Conservation (phyloP, 2,113 vertebrate genomes). For the Collichthys lucidus region DNA sequence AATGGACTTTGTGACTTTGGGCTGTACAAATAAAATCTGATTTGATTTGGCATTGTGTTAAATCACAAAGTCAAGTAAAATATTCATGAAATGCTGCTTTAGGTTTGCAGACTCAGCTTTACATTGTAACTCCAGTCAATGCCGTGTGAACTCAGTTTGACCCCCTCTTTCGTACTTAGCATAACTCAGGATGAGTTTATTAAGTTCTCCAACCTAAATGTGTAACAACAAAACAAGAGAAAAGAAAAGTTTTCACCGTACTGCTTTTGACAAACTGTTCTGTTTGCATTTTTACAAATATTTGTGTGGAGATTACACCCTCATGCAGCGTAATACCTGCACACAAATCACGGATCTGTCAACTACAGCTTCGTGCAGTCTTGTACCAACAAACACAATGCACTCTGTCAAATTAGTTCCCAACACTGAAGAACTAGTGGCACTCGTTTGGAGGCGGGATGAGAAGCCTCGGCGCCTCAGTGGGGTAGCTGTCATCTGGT, state of each 20-base stretch:
- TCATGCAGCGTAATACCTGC: slow-evolving; percentile 25
- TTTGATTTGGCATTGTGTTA: no score
- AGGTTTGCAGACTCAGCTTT: slow-evolving; percentile 23
- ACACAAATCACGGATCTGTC: slow-evolving; percentile 29
- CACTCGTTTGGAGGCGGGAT: not conserved
- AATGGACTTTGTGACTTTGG: no score
- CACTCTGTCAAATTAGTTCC: slow-evolving; percentile 36
- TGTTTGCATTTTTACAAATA: slow-evolving; percentile 27
- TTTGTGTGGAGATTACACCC: slow-evolving; percentile 36
- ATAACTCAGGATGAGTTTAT: slow-evolving; percentile 9
- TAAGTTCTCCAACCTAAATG: not conserved
- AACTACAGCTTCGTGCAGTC: slow-evolving; percentile 33
- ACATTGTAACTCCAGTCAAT: not conserved
- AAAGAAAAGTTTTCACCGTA: not conserved
- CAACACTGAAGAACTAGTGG: slow-evolving; percentile 32
- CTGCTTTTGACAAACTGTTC: not conserved
- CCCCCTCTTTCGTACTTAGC: not conserved
- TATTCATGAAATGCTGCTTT: not conserved
- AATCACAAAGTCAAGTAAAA: no score
- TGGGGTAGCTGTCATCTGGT: slow-evolving; percentile 38
- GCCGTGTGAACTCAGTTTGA: not conserved
- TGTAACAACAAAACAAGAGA: no score
- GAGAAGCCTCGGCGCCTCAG: slow-evolving; percentile 26
- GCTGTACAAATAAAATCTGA: no score
- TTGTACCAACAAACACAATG: slow-evolving; percentile 33